Conservation (phyloP, 2,888 invertebrate species). For the Agonopterix heracliana region DNA sequence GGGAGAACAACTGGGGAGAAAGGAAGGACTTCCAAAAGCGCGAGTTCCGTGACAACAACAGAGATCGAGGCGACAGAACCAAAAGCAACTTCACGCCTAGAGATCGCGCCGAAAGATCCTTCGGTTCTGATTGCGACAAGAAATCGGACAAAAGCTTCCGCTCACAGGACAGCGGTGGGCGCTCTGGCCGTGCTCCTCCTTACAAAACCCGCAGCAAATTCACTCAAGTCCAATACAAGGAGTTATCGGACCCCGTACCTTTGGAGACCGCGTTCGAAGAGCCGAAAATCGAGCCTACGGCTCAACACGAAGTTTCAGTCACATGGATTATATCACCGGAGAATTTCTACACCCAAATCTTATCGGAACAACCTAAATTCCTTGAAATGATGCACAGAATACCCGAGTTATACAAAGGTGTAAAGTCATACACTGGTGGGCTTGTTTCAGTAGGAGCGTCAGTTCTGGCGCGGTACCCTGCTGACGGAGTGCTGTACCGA, state of each 20-base stretch:
- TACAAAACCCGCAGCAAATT: slow-evolving; percentile 48
- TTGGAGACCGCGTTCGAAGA: slow-evolving; percentile 65
- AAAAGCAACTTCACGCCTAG: slow-evolving; percentile 54
- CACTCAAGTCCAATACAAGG: slow-evolving; percentile 51
- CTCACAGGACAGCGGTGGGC: slow-evolving; percentile 41
- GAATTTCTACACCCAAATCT: slow-evolving; percentile 80
- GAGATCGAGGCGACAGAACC: slow-evolving; percentile 31
- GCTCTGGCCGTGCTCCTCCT: slow-evolving; percentile 40
- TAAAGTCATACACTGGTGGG: slow-evolving; percentile 50
- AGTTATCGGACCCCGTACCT: slow-evolving; percentile 60
- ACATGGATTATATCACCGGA: slow-evolving; percentile 87
- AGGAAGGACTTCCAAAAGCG: slow-evolving; percentile 27
- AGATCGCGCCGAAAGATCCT: slow-evolving; percentile 51
- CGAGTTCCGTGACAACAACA: slow-evolving; percentile 30
- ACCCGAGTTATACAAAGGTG: slow-evolving; percentile 79
- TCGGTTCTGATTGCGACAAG: slow-evolving; percentile 42
- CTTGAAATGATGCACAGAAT: slow-evolving; percentile 82
- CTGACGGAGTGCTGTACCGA: slow-evolving; percentile 83
- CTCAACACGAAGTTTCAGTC: slow-evolving; percentile 76
- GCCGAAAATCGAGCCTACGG: slow-evolving; percentile 63
- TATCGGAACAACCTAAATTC: slow-evolving; percentile 73
- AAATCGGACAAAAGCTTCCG: slow-evolving; percentile 46
- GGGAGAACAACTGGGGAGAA: slow-evolving; percentile 25
- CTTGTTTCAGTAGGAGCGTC: slow-evolving; percentile 75
- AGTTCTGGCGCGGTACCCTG: slow-evolving; percentile 82